These are phyloP conservation scores for Enhydra lutris DNA, from an alignment of 2,113 vertebrate genomes.

Conservation along the genomic window DNA sequence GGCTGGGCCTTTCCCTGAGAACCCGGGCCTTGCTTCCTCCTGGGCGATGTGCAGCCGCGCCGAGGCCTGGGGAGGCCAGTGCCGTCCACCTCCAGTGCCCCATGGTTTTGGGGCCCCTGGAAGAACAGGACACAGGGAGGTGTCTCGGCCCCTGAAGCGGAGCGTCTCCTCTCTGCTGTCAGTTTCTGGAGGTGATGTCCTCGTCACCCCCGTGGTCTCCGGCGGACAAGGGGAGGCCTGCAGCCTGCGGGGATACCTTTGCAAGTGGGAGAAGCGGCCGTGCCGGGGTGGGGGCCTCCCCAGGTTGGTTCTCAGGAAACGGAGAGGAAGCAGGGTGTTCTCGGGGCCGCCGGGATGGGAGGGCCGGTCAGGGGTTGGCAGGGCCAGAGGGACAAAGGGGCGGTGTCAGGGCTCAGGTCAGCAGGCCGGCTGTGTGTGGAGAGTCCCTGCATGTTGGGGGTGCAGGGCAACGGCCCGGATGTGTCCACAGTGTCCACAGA, in stretches of 20 bases:
- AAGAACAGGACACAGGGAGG: not conserved
- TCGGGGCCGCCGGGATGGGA: rapidly evolving
- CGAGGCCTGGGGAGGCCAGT: too few species aligned
- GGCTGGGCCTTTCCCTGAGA: not conserved
- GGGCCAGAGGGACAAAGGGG: not conserved
- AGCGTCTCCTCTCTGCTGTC: not conserved
- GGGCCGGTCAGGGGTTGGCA: not conserved
- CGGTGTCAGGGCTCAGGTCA: not conserved
- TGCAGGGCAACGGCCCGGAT: rapidly evolving
- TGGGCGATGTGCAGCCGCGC: not conserved
- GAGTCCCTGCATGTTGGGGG: not conserved
- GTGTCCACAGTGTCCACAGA: too few species aligned
- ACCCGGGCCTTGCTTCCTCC: not conserved
- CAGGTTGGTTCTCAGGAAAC: not conserved
- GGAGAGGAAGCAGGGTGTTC: not conserved
- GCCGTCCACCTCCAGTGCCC: rapidly evolving
- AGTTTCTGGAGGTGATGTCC: not conserved
- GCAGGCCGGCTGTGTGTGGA: not conserved
- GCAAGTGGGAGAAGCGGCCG: not conserved
- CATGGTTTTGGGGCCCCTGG: not conserved
- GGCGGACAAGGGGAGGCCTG: rapidly evolving
- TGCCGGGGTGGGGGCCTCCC: not conserved
- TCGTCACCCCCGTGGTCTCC: rapidly evolving
- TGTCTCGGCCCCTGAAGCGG: not conserved
- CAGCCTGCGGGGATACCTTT: not conserved